Percentiles rank a stretch among this genome's conserved stretches.
Evolutionary conservation across 2,888 invertebrate genomes (phyloP).

Genomic region (Eupithecia exiguata): DNA sequence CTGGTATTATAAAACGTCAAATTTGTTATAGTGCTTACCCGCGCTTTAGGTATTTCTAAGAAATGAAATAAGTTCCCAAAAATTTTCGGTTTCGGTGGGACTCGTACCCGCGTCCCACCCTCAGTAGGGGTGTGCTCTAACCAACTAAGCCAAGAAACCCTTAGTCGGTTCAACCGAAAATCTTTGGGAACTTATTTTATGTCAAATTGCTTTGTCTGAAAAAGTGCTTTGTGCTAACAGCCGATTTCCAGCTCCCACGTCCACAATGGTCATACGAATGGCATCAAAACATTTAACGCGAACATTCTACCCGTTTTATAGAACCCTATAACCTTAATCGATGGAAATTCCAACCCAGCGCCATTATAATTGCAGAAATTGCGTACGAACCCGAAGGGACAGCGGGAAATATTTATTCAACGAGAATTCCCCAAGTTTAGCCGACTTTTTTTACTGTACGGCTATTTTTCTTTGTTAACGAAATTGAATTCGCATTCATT

Average conservation of each 20-base stretch:
- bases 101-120: too few species aligned
- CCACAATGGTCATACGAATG: constrained; percentile 3
- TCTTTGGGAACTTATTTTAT: too few species aligned
- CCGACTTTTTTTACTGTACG: constrained; percentile 46
- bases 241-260: background rate
- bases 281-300: background rate
- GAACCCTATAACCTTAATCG: constrained; percentile 18
- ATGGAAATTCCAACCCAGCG: constrained; percentile 30
- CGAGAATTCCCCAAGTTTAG: constrained; percentile 39
- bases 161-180: too few species aligned
- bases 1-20: background rate
- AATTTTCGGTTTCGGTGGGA: too few species aligned
- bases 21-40: too few species aligned
- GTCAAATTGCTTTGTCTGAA: background rate
- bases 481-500: constrained; percentile 74
- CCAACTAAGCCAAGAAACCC: too few species aligned
- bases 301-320: constrained; percentile 6
- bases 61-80: too few species aligned
- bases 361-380: constrained; percentile 33
- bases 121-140: too few species aligned
- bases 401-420: constrained; percentile 41
- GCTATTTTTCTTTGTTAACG: constrained; percentile 71
- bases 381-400: constrained; percentile 31
- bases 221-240: background rate
- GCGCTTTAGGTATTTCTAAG: too few species aligned